Evolutionary conservation across 1,140 invertebrate species (phyloP).

Genomic region (Hirudo medicinalis): DNA sequence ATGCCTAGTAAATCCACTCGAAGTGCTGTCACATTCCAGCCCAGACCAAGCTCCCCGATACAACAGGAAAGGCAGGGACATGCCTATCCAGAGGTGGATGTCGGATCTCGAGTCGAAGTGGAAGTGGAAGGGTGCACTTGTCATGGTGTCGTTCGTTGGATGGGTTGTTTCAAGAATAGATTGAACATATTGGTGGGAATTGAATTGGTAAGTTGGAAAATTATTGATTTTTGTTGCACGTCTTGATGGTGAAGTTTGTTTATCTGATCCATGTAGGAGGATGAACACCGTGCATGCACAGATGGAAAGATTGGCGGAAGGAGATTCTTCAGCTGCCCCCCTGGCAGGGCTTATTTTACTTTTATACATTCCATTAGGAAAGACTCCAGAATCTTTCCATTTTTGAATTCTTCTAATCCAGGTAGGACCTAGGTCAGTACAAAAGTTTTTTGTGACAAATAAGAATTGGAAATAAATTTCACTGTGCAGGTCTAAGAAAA

Average conservation of each 20-base stretch:
- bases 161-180: conserved; percentile 49
- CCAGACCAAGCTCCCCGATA: too few species aligned
- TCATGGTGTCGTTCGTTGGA: conserved; percentile 71
- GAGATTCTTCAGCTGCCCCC: conserved; percentile 58
- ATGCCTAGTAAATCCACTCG: too few species aligned
- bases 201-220: conserved; percentile 47
- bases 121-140: conserved; percentile 19
- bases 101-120: conserved; percentile 44
- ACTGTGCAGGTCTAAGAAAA: too few species aligned
- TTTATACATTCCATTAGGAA: conserved; percentile 59
- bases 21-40: too few species aligned
- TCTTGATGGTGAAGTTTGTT: not conserved
- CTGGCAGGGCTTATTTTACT: conserved; percentile 61
- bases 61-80: too few species aligned
- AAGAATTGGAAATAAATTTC: too few species aligned
- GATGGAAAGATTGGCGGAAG: conserved; percentile 62
- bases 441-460: too few species aligned
- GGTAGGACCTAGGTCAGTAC: too few species aligned
- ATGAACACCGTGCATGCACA: conserved; percentile 55
- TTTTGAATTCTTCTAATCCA: too few species aligned
- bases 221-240: not conserved
- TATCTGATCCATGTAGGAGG: conserved; percentile 47
- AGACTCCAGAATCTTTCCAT: conserved; percentile 40
- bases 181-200: conserved; percentile 52
- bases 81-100: conserved; percentile 27